Conservation (phyloP, 2,113 vertebrate genomes). For the Carassius carassius region DNA sequence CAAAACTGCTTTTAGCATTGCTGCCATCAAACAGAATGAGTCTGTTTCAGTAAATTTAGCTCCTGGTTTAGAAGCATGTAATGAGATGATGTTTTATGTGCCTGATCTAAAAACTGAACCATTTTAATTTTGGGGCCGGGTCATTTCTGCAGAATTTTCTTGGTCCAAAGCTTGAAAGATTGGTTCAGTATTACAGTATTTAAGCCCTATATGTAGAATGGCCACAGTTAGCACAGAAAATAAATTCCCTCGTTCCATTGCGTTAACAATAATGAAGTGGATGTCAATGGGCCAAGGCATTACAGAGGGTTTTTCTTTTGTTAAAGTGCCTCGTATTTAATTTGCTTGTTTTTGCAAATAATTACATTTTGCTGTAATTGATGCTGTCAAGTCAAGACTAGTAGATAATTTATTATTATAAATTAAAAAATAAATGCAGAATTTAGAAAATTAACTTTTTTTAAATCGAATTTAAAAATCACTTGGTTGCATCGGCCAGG, state of each 20-base stretch:
- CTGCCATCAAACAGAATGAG: conserved; percentile 18
- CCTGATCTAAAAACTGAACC: not conserved
- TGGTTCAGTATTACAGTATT: not conserved
- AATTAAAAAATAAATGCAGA: not conserved
- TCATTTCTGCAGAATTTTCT: not conserved
- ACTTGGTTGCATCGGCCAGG: not conserved
- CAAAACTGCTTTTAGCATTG: conserved; percentile 30
- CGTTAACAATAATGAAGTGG: not conserved
- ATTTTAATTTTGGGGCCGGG: not conserved
- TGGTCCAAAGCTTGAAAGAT: not conserved
- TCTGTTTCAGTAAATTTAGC: not conserved
- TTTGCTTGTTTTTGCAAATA: not conserved
- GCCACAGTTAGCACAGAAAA: not conserved
- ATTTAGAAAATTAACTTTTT: not conserved
- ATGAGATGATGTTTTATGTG: conserved; percentile 17
- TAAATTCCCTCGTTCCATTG: not conserved
- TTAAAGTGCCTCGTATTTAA: not conserved
- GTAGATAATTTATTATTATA: not conserved
- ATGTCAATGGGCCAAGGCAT: not conserved
- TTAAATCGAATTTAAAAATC: not conserved
- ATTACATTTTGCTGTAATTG: not conserved
- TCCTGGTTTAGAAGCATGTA: conserved; percentile 1
- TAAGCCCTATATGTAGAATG: not conserved
- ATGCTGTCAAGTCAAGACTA: not conserved
- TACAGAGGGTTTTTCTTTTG: not conserved